Evolutionary conservation across 2,113 vertebrate genomes (phyloP), one percentile per base, ranked within the genome.

Genomic region (Vanacampus margaritifer): DNA sequence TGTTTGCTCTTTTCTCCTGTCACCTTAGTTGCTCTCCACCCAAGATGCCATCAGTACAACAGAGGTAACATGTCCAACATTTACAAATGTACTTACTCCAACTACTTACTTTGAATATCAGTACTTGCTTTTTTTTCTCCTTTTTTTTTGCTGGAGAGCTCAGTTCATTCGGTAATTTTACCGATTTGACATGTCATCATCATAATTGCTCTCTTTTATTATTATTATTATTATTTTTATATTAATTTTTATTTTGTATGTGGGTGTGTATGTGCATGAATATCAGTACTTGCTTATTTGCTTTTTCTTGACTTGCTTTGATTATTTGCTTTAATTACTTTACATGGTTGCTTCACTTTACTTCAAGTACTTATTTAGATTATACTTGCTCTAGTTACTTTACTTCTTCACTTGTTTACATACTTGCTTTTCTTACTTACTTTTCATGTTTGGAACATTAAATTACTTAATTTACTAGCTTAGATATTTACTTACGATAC

Each of bases 41-140:
- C 95, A 93, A 91, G 96, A 98, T 85, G 94, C 94, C 88, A 95
- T 94, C 95, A 96, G 96, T 87, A 93, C 94, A 60, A 94, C 93
- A 50, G 95, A 98, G 93, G 97, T 99, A 95, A 63, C 14, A 28
- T 6, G 14, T 16, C 26, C 54, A 57, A 57, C 13, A 32, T 54
- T 3, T 54, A 26, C 24, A 26, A 54, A 26, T 28, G 24, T 5
- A 54, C 23, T 53, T 53, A 1, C 21, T n/a, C 23, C 3, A 53
- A 13, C 14, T 43, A 43, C 13, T 37, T 37, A 9, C 19, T 50
- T 48, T 19, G 2, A n/a, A n/a, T n/a, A n/a, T n/a, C n/a, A n/a
- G n/a, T n/a, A n/a, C n/a, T n/a, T n/a, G n/a, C n/a, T n/a, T n/a
- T n/a, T n/a, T n/a, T n/a, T n/a, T n/a, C n/a, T n/a, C n/a, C n/a